Conservation (phyloP, 2,888 invertebrate genomes). For the Aspidiotus rigidus region DNA sequence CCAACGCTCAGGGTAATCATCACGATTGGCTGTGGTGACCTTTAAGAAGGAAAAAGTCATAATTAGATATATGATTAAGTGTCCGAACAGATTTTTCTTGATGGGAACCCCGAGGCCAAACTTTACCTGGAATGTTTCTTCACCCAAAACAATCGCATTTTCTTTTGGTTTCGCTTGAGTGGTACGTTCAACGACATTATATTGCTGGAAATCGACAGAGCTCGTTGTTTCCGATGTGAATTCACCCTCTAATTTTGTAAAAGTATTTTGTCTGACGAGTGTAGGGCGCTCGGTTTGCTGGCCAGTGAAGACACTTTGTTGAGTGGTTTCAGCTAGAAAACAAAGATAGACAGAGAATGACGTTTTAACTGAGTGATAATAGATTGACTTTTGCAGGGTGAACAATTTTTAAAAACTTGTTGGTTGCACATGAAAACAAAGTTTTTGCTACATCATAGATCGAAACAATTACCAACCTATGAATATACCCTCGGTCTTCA, state of each 20-base stretch:
- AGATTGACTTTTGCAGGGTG: too few relatives aligned
- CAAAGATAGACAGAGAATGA: not conserved
- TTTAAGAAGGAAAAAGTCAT: constrained; percentile 21
- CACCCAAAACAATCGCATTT: constrained; percentile 57
- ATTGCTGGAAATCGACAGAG: constrained; percentile 51
- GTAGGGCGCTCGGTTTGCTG: constrained; percentile 55
- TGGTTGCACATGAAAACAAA: too few relatives aligned
- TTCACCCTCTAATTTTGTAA: constrained; percentile 67
- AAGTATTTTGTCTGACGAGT: constrained; percentile 62
- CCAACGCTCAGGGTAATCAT: constrained; percentile 40
- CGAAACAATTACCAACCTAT: constrained; percentile 46
- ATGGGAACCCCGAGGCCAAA: too few relatives aligned
- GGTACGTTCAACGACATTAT: constrained; percentile 53
- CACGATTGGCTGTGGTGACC: constrained; percentile 38
- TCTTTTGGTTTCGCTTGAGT: constrained; percentile 51
- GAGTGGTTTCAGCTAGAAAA: constrained; percentile 58
- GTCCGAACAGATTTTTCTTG: too few relatives aligned
- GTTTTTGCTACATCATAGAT: too few relatives aligned
- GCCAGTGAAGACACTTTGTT: constrained; percentile 59
- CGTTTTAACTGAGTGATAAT: too few relatives aligned
- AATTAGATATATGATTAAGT: not conserved
- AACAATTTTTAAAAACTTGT: too few relatives aligned
- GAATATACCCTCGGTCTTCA: constrained; percentile 57
- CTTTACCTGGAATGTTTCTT: constrained; percentile 49
- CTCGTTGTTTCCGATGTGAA: constrained; percentile 60